Percentiles rank a stretch among this genome's conserved stretches.
These are phyloP conservation scores for Pristionchus maxplancki DNA, from an alignment of 2,888 invertebrate species.

Conservation along the genomic window DNA sequence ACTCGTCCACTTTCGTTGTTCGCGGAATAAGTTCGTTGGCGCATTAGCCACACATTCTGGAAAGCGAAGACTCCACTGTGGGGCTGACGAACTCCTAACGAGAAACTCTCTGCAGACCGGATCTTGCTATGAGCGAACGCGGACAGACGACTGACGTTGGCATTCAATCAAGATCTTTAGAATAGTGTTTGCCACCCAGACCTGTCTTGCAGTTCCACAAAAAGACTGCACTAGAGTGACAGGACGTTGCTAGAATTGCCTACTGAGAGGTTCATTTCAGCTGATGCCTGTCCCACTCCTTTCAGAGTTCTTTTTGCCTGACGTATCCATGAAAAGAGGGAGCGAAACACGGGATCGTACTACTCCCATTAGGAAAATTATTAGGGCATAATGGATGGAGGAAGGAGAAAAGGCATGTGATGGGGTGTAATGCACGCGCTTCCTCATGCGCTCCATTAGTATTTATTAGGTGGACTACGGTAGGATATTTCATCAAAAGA, in stretches of 20 bases:
- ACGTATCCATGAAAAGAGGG: neutral
- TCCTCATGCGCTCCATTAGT: neutral
- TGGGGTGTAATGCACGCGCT: neutral
- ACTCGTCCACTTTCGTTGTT: neutral
- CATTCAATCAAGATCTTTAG: neutral
- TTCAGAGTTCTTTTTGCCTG: neutral
- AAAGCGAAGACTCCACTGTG: neutral
- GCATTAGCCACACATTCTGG: neutral
- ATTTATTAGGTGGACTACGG: neutral
- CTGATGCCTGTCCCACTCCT: neutral
- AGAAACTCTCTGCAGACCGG: neutral
- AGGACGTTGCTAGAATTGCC: neutral
- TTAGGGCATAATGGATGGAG: neutral
- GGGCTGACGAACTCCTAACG: neutral
- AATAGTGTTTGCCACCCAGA: no score
- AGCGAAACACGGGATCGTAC: neutral
- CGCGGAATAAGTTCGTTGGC: slow-evolving; percentile 19
- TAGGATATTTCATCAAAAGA: neutral
- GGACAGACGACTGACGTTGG: neutral
- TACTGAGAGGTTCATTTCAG: neutral
- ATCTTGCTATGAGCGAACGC: neutral
- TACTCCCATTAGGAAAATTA: slow-evolving; percentile 50
- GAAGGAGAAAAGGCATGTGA: neutral
- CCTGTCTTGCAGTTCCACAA: neutral
- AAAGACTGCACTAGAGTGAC: neutral